A percentile compares a stretch with the other conserved stretches of the same genome.
These are phyloP conservation scores for Sphenopsis melanotis DNA, from an alignment of 2,797 vertebrate genomes.

Conservation along the genomic window DNA sequence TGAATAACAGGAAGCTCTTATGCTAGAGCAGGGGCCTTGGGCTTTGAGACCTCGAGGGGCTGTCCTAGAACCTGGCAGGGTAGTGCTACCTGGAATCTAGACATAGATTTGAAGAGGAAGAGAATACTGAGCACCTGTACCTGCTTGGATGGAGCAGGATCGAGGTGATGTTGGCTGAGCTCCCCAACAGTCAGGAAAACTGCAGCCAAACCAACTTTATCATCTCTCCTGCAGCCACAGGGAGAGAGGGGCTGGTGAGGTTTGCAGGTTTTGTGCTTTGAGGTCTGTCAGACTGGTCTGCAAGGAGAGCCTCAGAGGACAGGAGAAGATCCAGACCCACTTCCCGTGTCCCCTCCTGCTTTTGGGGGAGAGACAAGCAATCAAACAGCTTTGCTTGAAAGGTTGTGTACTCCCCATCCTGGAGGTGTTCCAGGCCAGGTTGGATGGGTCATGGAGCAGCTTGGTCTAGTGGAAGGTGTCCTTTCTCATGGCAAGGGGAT, in stretches of 20 bases:
- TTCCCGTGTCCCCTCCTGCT: not conserved
- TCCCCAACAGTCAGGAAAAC: not conserved
- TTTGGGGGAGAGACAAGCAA: not conserved
- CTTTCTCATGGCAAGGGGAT: not conserved
- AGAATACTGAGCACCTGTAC: not conserved
- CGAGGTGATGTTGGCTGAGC: not conserved
- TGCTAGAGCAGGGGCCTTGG: not conserved
- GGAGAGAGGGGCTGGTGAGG: not conserved
- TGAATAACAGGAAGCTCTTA: not conserved
- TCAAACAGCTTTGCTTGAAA: not conserved
- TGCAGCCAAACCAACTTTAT: not conserved
- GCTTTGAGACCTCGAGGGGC: not conserved
- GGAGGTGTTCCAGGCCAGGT: not conserved
- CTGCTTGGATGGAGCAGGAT: not conserved
- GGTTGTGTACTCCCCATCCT: not conserved
- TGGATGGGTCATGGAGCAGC: not conserved
- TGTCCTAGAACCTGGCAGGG: not conserved
- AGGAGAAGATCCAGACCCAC: not conserved
- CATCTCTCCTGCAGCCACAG: not conserved
- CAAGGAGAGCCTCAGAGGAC: not conserved
- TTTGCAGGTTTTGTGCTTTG: not conserved
- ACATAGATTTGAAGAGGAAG: not conserved
- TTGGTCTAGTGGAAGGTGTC: not conserved
- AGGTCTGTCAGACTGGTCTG: not conserved
- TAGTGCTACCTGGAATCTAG: not conserved